Percentiles rank a stretch among this genome's conserved stretches.
phyloP scores from a whole-genome alignment of 37 sponge, comb jelly and placozoan species.

The Ianthella basta region DNA sequence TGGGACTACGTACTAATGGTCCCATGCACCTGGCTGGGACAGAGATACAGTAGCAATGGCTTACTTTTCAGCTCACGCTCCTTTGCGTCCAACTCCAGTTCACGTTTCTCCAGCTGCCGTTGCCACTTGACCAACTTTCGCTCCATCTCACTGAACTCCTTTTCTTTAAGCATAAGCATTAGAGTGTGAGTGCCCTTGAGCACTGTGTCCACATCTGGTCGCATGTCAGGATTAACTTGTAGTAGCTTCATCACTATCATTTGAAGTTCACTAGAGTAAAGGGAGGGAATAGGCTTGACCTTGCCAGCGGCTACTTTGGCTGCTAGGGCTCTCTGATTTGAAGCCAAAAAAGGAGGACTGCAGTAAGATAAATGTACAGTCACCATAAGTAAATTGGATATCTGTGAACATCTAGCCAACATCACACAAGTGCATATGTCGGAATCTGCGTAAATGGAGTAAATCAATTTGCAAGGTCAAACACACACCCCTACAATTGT shows the following conservation, averaged over 20 bases:
- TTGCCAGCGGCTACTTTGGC: slow-evolving; percentile 50
- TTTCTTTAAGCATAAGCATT: background rate
- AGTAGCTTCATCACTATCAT: slow-evolving; percentile 50
- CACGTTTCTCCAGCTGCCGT: background rate
- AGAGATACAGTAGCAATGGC: no score
- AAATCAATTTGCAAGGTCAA: no score
- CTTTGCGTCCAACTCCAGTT: background rate
- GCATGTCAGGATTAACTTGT: slow-evolving; percentile 10
- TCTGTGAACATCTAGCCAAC: no score
- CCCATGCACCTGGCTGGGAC: no score
- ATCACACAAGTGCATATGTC: no score
- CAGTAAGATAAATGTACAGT: background rate
- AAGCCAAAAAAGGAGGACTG: slow-evolving; percentile 79
- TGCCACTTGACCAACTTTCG: slow-evolving; percentile 14
- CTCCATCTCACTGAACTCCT: background rate
- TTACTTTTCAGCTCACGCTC: background rate
- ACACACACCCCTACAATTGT: no score
- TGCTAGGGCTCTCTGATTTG: slow-evolving; percentile 59
- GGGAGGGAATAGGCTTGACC: slow-evolving; percentile 42
- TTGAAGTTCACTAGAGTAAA: slow-evolving; percentile 56
- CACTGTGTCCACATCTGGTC: background rate
- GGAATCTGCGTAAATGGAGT: no score
- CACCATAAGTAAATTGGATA: no score
- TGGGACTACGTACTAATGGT: no score
- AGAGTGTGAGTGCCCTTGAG: background rate